Evolutionary conservation across 2,113 vertebrate genomes (phyloP), one percentile per base, ranked within the genome.

Genomic region (Pleuronectes platessa): DNA sequence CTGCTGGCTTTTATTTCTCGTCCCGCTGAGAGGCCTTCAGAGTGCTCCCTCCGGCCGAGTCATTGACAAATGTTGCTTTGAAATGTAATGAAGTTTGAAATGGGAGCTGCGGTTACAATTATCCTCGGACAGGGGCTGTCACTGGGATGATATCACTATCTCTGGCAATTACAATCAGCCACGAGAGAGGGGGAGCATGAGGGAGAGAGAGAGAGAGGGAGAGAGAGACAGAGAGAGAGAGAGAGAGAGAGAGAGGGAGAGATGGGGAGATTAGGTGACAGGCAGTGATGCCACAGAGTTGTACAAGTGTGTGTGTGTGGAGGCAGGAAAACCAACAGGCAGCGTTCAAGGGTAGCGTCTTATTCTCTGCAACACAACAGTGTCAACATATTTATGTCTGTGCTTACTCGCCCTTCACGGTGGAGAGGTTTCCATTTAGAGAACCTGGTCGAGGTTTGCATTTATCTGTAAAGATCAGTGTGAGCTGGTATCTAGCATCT

Each of bases 1-100:
- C 78, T 81, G 70, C 65, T 26, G 70, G 71, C 66, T 73, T 80
- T 78, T 71, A 63, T 78, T 88, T 62, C 66, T 20, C 27, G 56
- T 79, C 86, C 74, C 78, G 40, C 90, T 74, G 80, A 81, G 86
- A 84, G 88, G 82, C 85, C 89, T 81, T 85, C 65, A 55, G 83
- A 88, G 78, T 83, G 79, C 86, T 90, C 86, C 90, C 89, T 85
- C 80, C 60, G 84, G 89, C 84, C 90, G 40, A 90, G 88, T 90
- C 88, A 91, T 90, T 92, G 92, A 92, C 92, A 91, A 93, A 93
- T 90, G 90, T 92, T 92, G 91, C 92, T 94, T 94, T 94, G 91
- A 93, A 93, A 93, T 91, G 91, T 94, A 94, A 94, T 94, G 94
- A 93, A 93, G 91, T 94, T 94, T 93, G 94, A 94, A 94, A 94